phyloP scores from a whole-genome alignment of 2,888 invertebrate species.

The Troides aeacus region DNA sequence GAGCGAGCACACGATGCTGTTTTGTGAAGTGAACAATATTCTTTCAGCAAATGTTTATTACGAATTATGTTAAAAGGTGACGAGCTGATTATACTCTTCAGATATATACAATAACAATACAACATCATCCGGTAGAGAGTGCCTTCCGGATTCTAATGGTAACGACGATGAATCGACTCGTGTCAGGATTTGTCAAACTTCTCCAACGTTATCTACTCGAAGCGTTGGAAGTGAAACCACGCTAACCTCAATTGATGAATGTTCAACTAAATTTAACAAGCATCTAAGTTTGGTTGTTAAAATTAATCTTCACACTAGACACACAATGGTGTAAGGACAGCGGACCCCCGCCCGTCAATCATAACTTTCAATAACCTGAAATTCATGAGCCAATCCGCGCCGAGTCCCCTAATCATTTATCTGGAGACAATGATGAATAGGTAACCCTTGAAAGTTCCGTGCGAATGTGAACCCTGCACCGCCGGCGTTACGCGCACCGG shows the following conservation, averaged over 20 bases:
- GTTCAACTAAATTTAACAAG: slow-evolving; percentile 1
- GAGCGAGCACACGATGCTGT: too few relatives aligned
- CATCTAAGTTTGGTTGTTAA: slow-evolving; percentile 3
- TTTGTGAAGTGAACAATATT: too few relatives aligned
- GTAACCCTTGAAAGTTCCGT: background rate
- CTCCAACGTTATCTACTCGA: too few relatives aligned
- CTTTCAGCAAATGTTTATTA: too few relatives aligned
- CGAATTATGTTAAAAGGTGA: too few relatives aligned
- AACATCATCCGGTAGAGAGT: too few relatives aligned
- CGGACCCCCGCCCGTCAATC: slow-evolving; percentile 12
- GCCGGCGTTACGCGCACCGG: background rate
- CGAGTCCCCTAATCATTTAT: slow-evolving; percentile 42
- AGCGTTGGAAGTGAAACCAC: too few relatives aligned
- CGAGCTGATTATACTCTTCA: too few relatives aligned
- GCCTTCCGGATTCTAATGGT: too few relatives aligned
- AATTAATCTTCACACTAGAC: slow-evolving; percentile 12
- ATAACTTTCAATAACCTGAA: slow-evolving; percentile 28
- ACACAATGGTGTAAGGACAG: background rate
- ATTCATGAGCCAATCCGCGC: slow-evolving; percentile 28
- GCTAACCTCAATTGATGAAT: background rate
- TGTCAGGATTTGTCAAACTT: too few relatives aligned
- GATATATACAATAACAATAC: too few relatives aligned
- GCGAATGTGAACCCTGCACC: slow-evolving; percentile 14
- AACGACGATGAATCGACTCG: too few relatives aligned
- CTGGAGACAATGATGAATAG: slow-evolving; percentile 54